These are phyloP conservation scores for Theocolax elegans DNA, from an alignment of 1,140 invertebrate species.

Conservation along the genomic window DNA sequence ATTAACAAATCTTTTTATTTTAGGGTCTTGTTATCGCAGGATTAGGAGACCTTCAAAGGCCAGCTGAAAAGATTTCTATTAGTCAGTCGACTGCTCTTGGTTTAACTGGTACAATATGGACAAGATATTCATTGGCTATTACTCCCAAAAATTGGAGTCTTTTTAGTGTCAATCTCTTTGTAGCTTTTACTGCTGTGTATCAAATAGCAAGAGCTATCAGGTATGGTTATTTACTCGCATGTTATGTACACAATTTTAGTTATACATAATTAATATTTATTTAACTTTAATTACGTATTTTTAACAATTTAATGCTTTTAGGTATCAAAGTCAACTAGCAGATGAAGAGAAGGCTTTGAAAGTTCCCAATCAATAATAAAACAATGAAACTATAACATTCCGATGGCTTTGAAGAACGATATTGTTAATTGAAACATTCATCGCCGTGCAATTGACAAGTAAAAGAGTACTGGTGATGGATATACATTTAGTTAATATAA, in stretches of 20 bases:
- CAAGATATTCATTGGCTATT: slow-evolving; percentile 92
- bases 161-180: slow-evolving; percentile 94
- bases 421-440: neutral
- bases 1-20: slow-evolving; percentile 54
- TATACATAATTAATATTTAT: neutral
- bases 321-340: slow-evolving; percentile 50
- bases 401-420: neutral
- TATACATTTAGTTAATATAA: too few relatives aligned
- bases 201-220: slow-evolving; percentile 79
- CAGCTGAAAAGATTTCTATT: slow-evolving; percentile 89
- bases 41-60: slow-evolving; percentile 89
- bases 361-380: slow-evolving; percentile 41
- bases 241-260: neutral
- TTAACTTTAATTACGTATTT: neutral
- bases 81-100: slow-evolving; percentile 85
- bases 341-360: slow-evolving; percentile 6
- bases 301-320: slow-evolving; percentile 29
- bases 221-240: too few relatives aligned
- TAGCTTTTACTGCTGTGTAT: slow-evolving; percentile 84
- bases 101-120: slow-evolving; percentile 83
- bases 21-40: slow-evolving; percentile 91
- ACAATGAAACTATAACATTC: slow-evolving; percentile 41
- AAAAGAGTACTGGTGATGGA: slow-evolving; percentile 14
- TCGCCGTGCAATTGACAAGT: neutral
- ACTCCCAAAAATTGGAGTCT: slow-evolving; percentile 94